Evolutionary conservation across 2,797 vertebrate species (phyloP), one percentile per base, ranked within the genome.

Genomic region (Kryptopterus vitreolus): DNA sequence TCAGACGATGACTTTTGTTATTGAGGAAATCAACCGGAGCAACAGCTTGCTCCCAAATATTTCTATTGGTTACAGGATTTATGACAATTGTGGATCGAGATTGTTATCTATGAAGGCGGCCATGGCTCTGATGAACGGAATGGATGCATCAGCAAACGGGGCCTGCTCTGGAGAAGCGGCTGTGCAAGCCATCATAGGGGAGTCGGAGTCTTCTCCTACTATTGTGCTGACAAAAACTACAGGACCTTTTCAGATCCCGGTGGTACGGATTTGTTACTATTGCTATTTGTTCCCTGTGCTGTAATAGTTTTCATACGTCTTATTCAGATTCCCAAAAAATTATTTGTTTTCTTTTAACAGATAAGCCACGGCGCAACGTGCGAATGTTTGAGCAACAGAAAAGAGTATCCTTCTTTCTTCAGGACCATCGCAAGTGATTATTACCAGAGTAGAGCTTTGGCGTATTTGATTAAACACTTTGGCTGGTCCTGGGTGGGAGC

Each of bases 401-500:
- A 85, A 31, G 87, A 91, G 55, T 91, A 87, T 72, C 90, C 92
- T 0, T 91, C 87, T 38, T 92, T 94, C 76, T 93, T 93, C 80
- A 84, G 92, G 81, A 94, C 93, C 10, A 92, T 94, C 70, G 91
- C 92, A 16, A 94, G 93, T 24, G 93, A 94, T 76, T 89, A 89
- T 52, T 85, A 93, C 82, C 92, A 94, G 81, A 90, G 92, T 76
- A 87, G 85, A 83, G 92, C 91, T 5, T 86, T 94, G 0, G 92
- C 90, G 8, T 88, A 90, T 68, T 80, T 94, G 66, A 88, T 93
- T 31, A 93, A 92, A 50, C 84, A 91, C 82, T 94, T 93, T 73
- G 93, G 92, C 59, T 94, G 93, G 93, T 90, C 86, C 31, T 94
- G 93, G 93, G 92, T 94, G 0, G 92, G 93, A 4, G 83, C 93